Evolutionary conservation across 1,140 invertebrate genomes (phyloP).

Genomic region (Akabosia matsudoensis): DNA sequence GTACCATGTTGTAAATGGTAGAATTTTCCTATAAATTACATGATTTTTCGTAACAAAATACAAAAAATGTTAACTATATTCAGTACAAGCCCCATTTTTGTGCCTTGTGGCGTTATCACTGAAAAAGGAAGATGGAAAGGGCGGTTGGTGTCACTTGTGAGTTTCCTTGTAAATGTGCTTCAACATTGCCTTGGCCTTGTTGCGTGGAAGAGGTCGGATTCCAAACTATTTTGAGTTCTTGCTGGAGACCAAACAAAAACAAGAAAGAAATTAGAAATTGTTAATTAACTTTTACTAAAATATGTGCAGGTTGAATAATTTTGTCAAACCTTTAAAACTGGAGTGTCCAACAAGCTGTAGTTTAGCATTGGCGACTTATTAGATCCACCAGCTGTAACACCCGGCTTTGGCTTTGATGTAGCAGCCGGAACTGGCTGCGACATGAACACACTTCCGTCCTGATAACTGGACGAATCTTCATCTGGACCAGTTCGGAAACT

Average conservation of each 20-base stretch:
- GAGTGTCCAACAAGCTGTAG: conserved; percentile 52
- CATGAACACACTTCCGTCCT: not conserved
- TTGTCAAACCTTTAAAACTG: conserved; percentile 51
- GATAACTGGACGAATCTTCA: too few relatives aligned
- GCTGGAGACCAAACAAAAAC: conserved; percentile 47
- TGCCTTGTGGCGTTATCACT: too few relatives aligned
- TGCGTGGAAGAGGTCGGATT: conserved; percentile 52
- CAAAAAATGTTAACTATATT: too few relatives aligned
- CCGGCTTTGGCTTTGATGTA: not conserved
- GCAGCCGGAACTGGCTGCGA: not conserved
- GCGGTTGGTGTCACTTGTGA: conserved; percentile 44
- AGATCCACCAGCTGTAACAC: not conserved
- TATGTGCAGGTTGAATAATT: not conserved
- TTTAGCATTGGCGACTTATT: conserved; percentile 51
- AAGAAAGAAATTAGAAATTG: not conserved
- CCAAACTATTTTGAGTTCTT: conserved; percentile 55
- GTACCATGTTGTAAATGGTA: too few relatives aligned
- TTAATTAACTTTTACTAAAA: not conserved
- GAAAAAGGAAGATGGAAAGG: not conserved
- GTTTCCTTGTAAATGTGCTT: conserved; percentile 55
- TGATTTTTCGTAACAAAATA: too few relatives aligned
- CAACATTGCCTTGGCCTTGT: conserved; percentile 53
- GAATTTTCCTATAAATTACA: too few relatives aligned
- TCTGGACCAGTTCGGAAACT: too few relatives aligned
- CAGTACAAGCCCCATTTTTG: too few relatives aligned